Conservation (phyloP, 92 coral and sea anemone genomes). For the Paramuricea clavata region DNA sequence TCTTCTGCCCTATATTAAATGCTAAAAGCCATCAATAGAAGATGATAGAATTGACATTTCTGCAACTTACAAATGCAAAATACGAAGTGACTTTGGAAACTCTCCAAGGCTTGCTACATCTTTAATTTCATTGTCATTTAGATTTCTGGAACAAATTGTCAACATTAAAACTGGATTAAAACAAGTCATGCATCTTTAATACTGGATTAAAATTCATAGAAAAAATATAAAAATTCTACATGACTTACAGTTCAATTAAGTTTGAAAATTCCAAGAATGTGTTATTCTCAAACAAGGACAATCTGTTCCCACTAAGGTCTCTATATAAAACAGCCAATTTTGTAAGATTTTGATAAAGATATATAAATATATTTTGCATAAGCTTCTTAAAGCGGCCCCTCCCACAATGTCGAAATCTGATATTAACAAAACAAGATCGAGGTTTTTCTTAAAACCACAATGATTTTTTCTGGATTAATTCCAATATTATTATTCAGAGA, state of each 20-base stretch:
- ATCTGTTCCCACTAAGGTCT: constrained; percentile 38
- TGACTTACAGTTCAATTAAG: constrained; percentile 43
- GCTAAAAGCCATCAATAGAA: no score
- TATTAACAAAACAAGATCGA: no score
- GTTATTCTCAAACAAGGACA: constrained; percentile 8
- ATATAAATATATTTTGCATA: background rate
- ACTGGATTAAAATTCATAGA: background rate
- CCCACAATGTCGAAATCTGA: background rate
- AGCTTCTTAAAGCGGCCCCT: background rate
- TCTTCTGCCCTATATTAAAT: no score
- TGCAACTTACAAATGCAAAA: constrained; percentile 26
- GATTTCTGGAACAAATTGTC: constrained; percentile 19
- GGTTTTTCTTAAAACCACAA: no score
- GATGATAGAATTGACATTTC: background rate
- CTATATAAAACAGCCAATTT: background rate
- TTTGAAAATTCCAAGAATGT: constrained; percentile 34
- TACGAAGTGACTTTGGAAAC: constrained; percentile 33
- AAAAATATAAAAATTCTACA: background rate
- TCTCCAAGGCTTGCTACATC: constrained; percentile 17
- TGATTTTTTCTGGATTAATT: no score
- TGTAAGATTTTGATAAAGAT: background rate
- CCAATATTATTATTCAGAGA: no score
- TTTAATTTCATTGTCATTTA: constrained; percentile 15
- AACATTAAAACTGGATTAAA: background rate
- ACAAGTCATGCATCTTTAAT: background rate